Evolutionary conservation across 2,888 invertebrate species (phyloP).

Genomic region (Arge pagana): DNA sequence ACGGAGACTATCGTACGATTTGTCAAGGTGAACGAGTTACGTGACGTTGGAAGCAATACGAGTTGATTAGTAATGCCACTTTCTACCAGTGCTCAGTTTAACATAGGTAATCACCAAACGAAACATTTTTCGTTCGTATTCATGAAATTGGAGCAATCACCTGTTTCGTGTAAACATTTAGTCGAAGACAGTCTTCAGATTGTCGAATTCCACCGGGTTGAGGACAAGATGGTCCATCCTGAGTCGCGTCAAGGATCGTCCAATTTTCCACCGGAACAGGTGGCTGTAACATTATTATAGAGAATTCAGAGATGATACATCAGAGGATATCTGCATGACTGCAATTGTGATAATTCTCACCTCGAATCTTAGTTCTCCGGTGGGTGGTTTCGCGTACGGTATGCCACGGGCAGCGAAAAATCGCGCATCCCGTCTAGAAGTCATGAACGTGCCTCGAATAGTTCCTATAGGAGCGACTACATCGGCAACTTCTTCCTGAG

Average conservation of each 20-base stretch:
- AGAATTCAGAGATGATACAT: too few species aligned
- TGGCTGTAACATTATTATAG: slow-evolving; percentile 54
- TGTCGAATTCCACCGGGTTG: slow-evolving; percentile 52
- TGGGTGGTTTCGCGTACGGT: slow-evolving; percentile 43
- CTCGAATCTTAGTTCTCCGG: slow-evolving; percentile 39
- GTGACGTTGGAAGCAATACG: too few species aligned
- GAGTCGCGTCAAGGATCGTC: slow-evolving; percentile 62
- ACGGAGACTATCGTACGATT: too few species aligned
- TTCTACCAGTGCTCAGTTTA: too few species aligned
- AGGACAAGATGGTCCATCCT: slow-evolving; percentile 66
- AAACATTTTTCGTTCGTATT: too few species aligned
- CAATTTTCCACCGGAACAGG: slow-evolving; percentile 62
- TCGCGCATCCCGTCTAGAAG: slow-evolving; percentile 35
- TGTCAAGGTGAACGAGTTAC: too few species aligned
- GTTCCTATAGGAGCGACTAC: slow-evolving; percentile 34
- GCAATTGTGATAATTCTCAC: too few species aligned
- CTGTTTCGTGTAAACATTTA: slow-evolving; percentile 67
- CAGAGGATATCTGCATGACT: too few species aligned
- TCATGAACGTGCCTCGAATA: slow-evolving; percentile 39
- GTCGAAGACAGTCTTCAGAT: slow-evolving; percentile 68
- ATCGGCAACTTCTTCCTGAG: slow-evolving; percentile 14
- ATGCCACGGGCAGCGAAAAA: slow-evolving; percentile 44
- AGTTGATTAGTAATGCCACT: too few species aligned
- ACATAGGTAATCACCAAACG: too few species aligned
- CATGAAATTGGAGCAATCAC: too few species aligned